Percentiles rank a stretch among this genome's conserved stretches.
phyloP scores from a whole-genome alignment of 2,113 vertebrate species.

The Oncorhynchus nerka region DNA sequence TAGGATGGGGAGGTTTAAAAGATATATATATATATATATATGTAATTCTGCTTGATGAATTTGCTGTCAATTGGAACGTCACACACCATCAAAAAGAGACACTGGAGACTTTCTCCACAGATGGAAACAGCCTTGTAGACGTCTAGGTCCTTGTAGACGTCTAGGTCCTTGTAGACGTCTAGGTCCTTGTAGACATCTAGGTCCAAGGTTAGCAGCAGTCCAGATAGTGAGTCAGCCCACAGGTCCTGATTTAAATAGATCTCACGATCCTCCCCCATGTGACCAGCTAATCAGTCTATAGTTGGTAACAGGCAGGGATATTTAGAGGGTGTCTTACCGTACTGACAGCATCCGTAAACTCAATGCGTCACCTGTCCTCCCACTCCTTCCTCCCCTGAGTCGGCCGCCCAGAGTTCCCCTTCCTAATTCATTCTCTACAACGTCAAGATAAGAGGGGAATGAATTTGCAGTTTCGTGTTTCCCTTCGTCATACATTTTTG shows the following conservation, averaged over 20 bases:
- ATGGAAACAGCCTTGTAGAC: not conserved
- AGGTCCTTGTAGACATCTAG: not conserved
- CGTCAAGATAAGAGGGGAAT: not conserved
- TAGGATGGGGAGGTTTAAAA: too few relatives aligned
- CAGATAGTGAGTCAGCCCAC: not conserved
- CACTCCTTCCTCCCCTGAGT: too few relatives aligned
- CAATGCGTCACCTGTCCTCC: constrained; percentile 27
- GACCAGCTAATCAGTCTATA: constrained; percentile 59
- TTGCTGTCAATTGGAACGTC: too few relatives aligned
- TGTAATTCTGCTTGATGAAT: too few relatives aligned
- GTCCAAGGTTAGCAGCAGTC: not conserved
- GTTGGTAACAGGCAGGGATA: constrained; percentile 29
- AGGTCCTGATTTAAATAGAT: too few relatives aligned
- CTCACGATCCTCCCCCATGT: constrained; percentile 4
- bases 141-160: not conserved
- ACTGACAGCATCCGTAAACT: constrained; percentile 33
- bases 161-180: too few relatives aligned
- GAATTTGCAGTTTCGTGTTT: not conserved
- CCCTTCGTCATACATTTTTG: not conserved
- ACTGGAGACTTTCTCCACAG: not conserved
- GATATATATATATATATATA: too few relatives aligned
- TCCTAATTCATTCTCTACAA: not conserved
- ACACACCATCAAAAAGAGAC: too few relatives aligned
- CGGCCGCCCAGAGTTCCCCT: not conserved
- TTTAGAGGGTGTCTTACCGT: constrained; percentile 46